Percentiles rank a stretch among this genome's conserved stretches.
phyloP scores from a whole-genome alignment of 1,140 invertebrate genomes.

The roundworm (Caenorhabditis elegans) region DNA sequence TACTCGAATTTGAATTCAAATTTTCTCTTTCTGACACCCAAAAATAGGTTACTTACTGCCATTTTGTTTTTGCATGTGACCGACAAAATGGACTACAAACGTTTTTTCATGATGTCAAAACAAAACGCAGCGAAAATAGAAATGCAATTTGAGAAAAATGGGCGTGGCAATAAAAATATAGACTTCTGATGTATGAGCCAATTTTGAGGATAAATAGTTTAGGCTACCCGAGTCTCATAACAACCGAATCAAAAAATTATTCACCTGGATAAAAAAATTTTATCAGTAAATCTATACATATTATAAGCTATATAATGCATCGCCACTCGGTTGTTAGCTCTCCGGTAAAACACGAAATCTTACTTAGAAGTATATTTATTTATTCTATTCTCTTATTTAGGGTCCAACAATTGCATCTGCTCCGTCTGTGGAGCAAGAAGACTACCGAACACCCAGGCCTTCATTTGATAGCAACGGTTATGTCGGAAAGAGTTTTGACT shows the following conservation, averaged over 20 bases:
- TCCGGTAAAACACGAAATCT: background rate
- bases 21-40: background rate
- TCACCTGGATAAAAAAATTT: too few species aligned
- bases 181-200: background rate
- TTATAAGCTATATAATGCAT: too few species aligned
- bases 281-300: too few species aligned
- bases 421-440: conserved; percentile 65
- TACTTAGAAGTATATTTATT: background rate
- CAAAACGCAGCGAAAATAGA: background rate
- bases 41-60: background rate
- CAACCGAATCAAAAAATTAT: too few species aligned
- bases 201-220: background rate
- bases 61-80: background rate
- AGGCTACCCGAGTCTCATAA: too few species aligned
- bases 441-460: conserved; percentile 64
- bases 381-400: conserved; percentile 48
- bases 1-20: background rate
- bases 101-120: conserved; percentile 16
- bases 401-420: conserved; percentile 64
- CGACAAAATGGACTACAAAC: background rate
- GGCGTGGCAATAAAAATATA: background rate
- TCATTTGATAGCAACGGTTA: conserved; percentile 53
- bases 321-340: background rate
- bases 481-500: conserved; percentile 61
- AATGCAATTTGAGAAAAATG: background rate